phyloP scores from a whole-genome alignment of 2,113 vertebrate genomes.

The Empidonax traillii region DNA sequence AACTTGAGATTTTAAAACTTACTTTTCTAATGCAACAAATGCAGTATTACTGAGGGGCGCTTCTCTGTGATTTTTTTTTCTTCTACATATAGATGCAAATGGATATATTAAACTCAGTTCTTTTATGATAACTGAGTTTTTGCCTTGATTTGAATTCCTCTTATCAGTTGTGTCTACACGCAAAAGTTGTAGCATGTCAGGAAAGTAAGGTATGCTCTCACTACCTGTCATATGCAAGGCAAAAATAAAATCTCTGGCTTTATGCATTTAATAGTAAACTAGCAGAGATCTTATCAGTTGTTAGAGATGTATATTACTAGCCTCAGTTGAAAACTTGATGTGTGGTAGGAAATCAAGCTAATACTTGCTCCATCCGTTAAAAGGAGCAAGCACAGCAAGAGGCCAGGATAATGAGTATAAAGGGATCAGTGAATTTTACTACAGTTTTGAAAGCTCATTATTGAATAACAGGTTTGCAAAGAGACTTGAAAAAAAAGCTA shows the following conservation, averaged over 20 bases:
- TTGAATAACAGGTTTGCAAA: slow-evolving; percentile 28
- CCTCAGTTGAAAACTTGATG: slow-evolving; percentile 17
- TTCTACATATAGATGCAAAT: neutral
- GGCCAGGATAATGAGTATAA: slow-evolving; percentile 42
- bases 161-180: neutral
- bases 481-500: neutral
- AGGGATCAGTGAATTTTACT: slow-evolving; percentile 34
- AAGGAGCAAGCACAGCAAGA: slow-evolving; percentile 6
- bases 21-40: neutral
- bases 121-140: neutral
- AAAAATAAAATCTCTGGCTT: slow-evolving; percentile 14
- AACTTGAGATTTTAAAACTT: neutral
- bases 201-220: neutral
- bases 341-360: slow-evolving; percentile 38
- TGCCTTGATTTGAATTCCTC: neutral
- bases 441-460: slow-evolving; percentile 41
- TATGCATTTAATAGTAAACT: slow-evolving; percentile 16
- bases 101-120: neutral
- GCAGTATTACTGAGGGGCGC: neutral
- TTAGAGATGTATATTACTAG: neutral
- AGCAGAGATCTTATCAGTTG: neutral
- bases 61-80: neutral
- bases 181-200: neutral
- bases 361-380: slow-evolving; percentile 4
- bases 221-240: neutral